Base-by-base conservation (phyloP, 2,113 vertebrate genomes). In the Mustela lutreola region DNA sequence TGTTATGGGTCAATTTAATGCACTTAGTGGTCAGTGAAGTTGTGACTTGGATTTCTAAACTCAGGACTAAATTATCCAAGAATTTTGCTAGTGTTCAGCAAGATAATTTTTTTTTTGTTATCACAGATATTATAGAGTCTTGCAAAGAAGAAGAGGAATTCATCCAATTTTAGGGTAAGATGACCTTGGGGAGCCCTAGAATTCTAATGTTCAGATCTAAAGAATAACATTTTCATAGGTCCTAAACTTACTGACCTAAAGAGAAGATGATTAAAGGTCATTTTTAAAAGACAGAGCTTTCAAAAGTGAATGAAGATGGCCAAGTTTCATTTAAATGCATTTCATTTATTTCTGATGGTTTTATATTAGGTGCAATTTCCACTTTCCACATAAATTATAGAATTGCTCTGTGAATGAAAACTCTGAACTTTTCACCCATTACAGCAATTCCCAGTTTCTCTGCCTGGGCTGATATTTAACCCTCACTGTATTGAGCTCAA, bases 271-370 rank as follows among this genome's bases (percentile, higher is more conserved):
- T 89, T 85, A 85, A 60, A 96, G 65, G 62, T 63, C 16, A 91
- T 76, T 91, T 96, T 76, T 80, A 88, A 87, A 86, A 93, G 78
- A 36, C 33, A 92, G 28, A 84, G 18, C 79, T 78, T 79, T 92
- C 4, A 33, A 92, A 92, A 65, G 22, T 70, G 36, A 73, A 53
- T 65, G 24, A 73, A 39, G 7, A 36, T 70, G 92, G 48, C 12
- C 21, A 36, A 78, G 3, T n/a, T 90, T 82, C 11, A 11, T 50
- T 94, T 91, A 89, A 85, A 62, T 83, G 24, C 5, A 36, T 75
- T 92, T 90, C 21, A 33, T 63, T 94, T 39, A 26, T 50, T 65
- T 36, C n/a, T 53, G 42, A 26, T 70, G 33, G 84, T 84, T 84
- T 84, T 89, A 48, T 70, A 76, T 75, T 45, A 75, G 73, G 45